A percentile compares a stretch with the other conserved stretches of the same genome.
Evolutionary conservation across 2,888 invertebrate species (phyloP).

Genomic region (Rhingia campestris): DNA sequence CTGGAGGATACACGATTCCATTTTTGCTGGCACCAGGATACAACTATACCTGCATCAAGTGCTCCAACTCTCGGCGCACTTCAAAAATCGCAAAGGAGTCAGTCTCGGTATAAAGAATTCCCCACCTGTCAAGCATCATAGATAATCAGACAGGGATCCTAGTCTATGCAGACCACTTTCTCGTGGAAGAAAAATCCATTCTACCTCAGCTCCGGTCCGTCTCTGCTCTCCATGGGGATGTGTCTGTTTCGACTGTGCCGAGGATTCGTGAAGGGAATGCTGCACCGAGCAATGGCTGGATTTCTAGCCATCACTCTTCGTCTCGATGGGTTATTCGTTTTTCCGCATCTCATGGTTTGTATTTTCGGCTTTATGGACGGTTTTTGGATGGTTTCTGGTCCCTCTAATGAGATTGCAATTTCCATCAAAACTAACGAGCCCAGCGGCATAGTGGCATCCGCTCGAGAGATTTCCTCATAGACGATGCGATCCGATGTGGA

Average conservation of each 20-base stretch:
- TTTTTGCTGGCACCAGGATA: constrained; percentile 5
- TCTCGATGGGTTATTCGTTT: constrained; percentile 37
- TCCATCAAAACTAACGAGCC: constrained; percentile 72
- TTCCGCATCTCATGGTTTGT: constrained; percentile 27
- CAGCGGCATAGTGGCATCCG: constrained; percentile 49
- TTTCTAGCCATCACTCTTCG: constrained; percentile 35
- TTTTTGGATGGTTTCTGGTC: constrained; percentile 48
- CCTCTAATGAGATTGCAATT: constrained; percentile 68
- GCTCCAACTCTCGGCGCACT: constrained; percentile 1
- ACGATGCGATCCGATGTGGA: constrained; percentile 1
- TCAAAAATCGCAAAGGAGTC: neutral
- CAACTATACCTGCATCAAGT: constrained; percentile 2
- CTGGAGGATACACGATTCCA: constrained; percentile 43
- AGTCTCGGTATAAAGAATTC: constrained; percentile 4
- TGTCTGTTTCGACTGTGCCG: constrained; percentile 18
- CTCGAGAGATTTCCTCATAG: constrained; percentile 31
- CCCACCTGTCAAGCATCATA: constrained; percentile 48
- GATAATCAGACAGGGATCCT: constrained; percentile 28
- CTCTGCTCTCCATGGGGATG: constrained; percentile 8
- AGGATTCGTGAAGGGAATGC: constrained; percentile 13
- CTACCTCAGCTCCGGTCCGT: neutral
- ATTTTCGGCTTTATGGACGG: constrained; percentile 37
- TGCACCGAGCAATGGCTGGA: constrained; percentile 7
- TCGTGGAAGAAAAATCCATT: constrained; percentile 9
- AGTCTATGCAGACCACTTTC: constrained; percentile 44